Conservation (phyloP, 2,888 invertebrate genomes). For the Thymelicus acteon region DNA sequence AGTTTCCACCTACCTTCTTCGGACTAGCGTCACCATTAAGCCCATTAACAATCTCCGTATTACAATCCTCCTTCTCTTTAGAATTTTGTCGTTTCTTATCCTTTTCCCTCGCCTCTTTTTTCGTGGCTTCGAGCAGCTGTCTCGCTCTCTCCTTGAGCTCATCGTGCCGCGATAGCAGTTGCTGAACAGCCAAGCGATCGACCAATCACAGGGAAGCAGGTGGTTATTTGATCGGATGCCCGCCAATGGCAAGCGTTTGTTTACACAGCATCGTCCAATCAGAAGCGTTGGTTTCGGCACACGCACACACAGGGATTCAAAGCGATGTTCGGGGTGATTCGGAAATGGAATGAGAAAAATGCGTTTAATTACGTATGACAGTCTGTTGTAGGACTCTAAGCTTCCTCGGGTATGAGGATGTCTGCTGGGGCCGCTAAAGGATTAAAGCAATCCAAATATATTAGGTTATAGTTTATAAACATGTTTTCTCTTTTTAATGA, state of each 20-base stretch:
- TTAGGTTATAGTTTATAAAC: neutral
- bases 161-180: conserved; percentile 91
- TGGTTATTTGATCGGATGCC: conserved; percentile 41
- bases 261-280: conserved; percentile 41
- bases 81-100: conserved; percentile 65
- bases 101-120: conserved; percentile 86
- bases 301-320: conserved; percentile 56
- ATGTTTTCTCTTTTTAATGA: neutral
- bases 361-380: conserved; percentile 40
- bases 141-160: conserved; percentile 94
- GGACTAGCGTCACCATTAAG: conserved; percentile 66
- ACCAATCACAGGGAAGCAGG: conserved; percentile 51
- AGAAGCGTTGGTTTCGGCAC: conserved; percentile 50
- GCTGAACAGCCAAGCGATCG: conserved; percentile 71
- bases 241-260: conserved; percentile 31
- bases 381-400: neutral
- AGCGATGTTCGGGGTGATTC: conserved; percentile 56
- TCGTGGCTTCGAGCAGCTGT: conserved; percentile 92
- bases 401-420: neutral
- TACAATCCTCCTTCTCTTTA: conserved; percentile 86
- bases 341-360: conserved; percentile 62
- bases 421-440: neutral
- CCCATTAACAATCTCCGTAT: conserved; percentile 85
- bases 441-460: neutral
- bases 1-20: conserved; percentile 64